Evolutionary conservation across 2,797 vertebrate species (phyloP), one percentile per base, ranked within the genome.

Genomic region (Hirundo rustica): DNA sequence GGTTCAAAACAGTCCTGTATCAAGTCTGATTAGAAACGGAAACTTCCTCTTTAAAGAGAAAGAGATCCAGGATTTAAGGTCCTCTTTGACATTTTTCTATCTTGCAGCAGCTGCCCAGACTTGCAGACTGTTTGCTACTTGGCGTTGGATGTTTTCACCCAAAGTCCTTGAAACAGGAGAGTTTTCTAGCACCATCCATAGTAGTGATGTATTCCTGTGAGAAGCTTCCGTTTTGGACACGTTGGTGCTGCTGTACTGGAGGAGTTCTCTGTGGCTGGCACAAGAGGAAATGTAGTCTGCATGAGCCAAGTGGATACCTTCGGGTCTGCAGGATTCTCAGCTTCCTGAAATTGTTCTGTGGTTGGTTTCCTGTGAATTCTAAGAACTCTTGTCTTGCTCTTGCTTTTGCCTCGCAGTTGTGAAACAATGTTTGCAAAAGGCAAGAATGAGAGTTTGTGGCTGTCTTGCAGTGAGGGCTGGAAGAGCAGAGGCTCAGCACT

Each of bases 361-460:
- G 38, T 38, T 38, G 11, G 11, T 38, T 38, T 38, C 5, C 5
- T 11, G 36, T 38, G 11, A 38, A 38, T 38, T 38, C 38, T 38
- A 38, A 38, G 38, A 38, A 38, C 38, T 38, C 36, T 38, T 38
- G 10, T 38, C 38, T 38, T 38, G 38, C n/a, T n/a, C n/a, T n/a
- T n/a, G n/a, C n/a, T n/a, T n/a, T n/a, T n/a, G n/a, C n/a, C n/a
- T n/a, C n/a, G n/a, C n/a, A n/a, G n/a, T 38, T 45, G 72, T 2
- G 4, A 76, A 60, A 45, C 13, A 9, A 4, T 0, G 1, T 7
- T 10, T 0, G 6, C n/a, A n/a, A n/a, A n/a, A 18, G 14, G 22
- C 19, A 50, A 23, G 27, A 45, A 19, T 45, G 10, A n/a, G 50
- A 32, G 47, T n/a, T 60, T 38, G 27, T 6, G 18, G 12, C 5